Base-by-base conservation (phyloP, 1,140 invertebrate genomes). In the Trichonephila inaurata region DNA sequence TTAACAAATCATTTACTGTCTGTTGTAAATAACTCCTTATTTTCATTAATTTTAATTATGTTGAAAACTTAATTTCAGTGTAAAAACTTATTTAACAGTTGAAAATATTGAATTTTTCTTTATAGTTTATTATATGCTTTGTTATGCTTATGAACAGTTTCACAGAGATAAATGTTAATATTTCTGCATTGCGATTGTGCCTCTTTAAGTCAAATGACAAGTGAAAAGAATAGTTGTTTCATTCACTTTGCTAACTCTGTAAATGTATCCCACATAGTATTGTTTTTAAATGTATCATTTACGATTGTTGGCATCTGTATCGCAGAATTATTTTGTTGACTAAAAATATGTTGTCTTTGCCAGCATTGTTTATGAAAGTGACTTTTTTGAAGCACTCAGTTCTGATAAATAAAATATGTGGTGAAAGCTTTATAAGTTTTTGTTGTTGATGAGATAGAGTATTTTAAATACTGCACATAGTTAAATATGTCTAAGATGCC, bases 401-500 rank as follows among this genome's bases (percentile, higher is more conserved):
- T 87, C 64, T 92, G 83, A 28, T 33, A 51, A 92, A 21, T 51
- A 19, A 69, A 60, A 69, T 77, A 28, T 92, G 91, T 86, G 81
- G 72, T 87, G 85, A 44, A 64, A 64, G 89, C 86, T 88, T 51
- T 88, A 62, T 64, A 87, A 87, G 91, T 83, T 92, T 92, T 51
- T 66, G 12, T 92, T 92, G 91, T 92, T 92, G 83, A 92, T 60
- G 64, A 86, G 91, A 72, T 92, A 86, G 64, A 92, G 83, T 87
- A 87, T 92, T 92, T 92, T 92, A 92, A 92, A 87, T 87, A 92
- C 91, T 83, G 91, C 91, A 92, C 91, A 92, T 92, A 92, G 91
- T 92, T 92, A 87, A 89, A 85, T 21, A 66, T 64, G 58, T 81
- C n/a, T 64, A 92, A 85, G 85, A 87, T 92, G 85, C 85, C 91